Base-by-base conservation (phyloP, 1,140 invertebrate genomes). In the Anastrepha ludens region DNA sequence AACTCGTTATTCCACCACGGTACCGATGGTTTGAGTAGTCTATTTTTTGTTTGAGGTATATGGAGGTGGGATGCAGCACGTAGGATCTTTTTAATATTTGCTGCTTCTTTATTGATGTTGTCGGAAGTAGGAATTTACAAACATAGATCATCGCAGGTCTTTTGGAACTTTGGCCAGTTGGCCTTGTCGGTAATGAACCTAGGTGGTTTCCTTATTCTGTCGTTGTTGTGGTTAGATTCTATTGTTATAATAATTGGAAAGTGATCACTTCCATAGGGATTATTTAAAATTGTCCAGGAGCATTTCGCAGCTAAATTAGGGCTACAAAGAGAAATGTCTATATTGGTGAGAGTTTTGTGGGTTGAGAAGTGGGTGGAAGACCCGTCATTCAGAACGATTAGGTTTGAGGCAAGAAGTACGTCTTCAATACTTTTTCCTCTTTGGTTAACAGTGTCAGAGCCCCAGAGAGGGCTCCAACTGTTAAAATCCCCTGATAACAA, bases 401-500 rank as follows among this genome's bases (percentile, higher is more conserved):
- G 59, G 64, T 86, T 86, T 39, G 29, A 29, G 20, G 39, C 20
- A 9, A 62, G 39, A 65, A 86, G 39, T 41, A 86, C 5, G 39
- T 64, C 58, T 64, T 86, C 85, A 64, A 86, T 17, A 65, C 44
- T 44, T 47, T 64, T 86, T 20, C 85, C 85, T 29, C 60, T 59
- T 41, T 50, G 17, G 20, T 86, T 86, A 17, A n/a, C 20, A 17
- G 60, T 41, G 41, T 62, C 11, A 15, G 85, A 65, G 41, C 59
- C 85, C 60, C 60, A 86, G 41, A 86, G 60, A 47, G 85, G 41
- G 15, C 85, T 86, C 85, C 85, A 86, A 4, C 29, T 4, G 44
- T 86, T 86, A 64, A 86, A 47, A 47, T 86, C 85, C 39, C 41
- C 85, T 65, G 44, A 11, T 64, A 64, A 29, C 39, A 86, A 39